These are phyloP conservation scores for Orientallactaga bullata DNA, from an alignment of 2,113 vertebrate species.

Conservation along the genomic window DNA sequence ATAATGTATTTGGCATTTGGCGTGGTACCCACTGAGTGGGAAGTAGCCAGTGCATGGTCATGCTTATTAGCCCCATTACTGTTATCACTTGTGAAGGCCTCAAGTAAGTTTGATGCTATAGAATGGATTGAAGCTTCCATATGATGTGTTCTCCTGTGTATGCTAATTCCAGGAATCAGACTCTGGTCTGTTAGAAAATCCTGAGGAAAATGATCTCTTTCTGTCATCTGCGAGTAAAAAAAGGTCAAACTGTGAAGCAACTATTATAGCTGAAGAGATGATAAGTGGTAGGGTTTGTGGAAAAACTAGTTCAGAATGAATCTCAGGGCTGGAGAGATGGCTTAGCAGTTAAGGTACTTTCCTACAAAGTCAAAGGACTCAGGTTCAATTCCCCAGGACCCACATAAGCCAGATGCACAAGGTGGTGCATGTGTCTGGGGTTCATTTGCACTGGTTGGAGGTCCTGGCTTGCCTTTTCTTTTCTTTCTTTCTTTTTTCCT, in stretches of 20 bases:
- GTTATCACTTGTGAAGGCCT: neutral
- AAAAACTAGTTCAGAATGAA: neutral
- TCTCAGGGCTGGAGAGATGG: too few relatives aligned
- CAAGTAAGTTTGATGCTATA: neutral
- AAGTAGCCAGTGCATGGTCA: neutral
- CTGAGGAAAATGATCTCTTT: neutral
- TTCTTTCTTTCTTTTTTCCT: too few relatives aligned
- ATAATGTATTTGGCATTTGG: neutral
- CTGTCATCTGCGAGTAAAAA: neutral
- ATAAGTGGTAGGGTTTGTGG: neutral
- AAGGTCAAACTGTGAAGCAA: neutral
- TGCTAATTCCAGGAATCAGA: neutral
- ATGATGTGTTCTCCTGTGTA: neutral
- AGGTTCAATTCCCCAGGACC: too few relatives aligned
- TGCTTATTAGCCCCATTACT: neutral
- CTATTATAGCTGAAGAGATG: neutral
- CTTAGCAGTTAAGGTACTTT: too few relatives aligned
- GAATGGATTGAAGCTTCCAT: neutral
- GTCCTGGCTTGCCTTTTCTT: too few relatives aligned
- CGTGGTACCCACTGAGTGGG: neutral
- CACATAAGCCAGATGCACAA: too few relatives aligned
- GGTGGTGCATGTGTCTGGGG: too few relatives aligned
- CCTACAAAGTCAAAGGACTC: too few relatives aligned
- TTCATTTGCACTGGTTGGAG: too few relatives aligned
- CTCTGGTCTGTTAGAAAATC: neutral